Conservation (phyloP, 1,140 invertebrate species). For the Cardiocondyla obscurior region DNA sequence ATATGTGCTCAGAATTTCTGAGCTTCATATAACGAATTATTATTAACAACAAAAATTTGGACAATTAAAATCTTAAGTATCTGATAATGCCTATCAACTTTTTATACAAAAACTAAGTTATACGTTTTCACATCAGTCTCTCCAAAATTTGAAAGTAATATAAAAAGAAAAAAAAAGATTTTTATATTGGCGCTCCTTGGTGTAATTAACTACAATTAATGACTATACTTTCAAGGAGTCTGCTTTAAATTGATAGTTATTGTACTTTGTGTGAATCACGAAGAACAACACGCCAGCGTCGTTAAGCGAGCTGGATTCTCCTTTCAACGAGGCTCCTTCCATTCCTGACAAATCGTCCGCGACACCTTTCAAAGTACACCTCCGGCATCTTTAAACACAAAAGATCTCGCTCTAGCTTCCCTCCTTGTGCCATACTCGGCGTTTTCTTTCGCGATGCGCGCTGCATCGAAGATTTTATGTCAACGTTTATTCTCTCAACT, state of each 20-base stretch:
- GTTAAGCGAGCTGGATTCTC: not conserved
- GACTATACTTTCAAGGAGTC: not conserved
- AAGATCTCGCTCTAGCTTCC: not conserved
- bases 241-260: not conserved
- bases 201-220: slow-evolving; percentile 3
- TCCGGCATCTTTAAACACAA: not conserved
- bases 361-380: not conserved
- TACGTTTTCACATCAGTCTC: not conserved
- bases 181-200: not conserved
- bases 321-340: not conserved
- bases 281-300: not conserved
- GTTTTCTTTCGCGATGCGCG: slow-evolving; percentile 7
- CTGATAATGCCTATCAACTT: not conserved
- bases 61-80: not conserved
- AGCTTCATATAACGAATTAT: not conserved
- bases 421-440: not conserved
- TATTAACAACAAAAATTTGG: not conserved
- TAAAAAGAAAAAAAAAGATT: too few relatives aligned
- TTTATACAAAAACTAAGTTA: not conserved
- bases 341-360: slow-evolving; percentile 22
- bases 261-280: not conserved
- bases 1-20: not conserved
- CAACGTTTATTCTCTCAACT: slow-evolving; percentile 20
- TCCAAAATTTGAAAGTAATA: too few relatives aligned
- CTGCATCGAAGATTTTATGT: slow-evolving; percentile 45